These are phyloP conservation scores for Drosophila littoralis DNA, from an alignment of 1,140 invertebrate species.

Conservation along the genomic window DNA sequence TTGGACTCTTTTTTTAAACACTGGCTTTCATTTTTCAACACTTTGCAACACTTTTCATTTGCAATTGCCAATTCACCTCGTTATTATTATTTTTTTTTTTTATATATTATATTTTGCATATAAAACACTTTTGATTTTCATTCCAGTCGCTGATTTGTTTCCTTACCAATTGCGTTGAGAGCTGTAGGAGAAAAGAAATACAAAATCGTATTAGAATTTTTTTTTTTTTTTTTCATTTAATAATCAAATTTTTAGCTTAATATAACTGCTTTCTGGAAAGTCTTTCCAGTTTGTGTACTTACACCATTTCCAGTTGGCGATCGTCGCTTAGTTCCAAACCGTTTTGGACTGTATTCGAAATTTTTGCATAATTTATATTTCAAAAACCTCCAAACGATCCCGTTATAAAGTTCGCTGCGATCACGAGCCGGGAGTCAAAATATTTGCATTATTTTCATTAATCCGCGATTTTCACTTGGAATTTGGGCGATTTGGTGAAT, in stretches of 20 bases:
- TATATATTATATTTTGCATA: slow-evolving; percentile 9
- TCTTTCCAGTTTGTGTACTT: slow-evolving; percentile 37
- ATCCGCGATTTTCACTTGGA: slow-evolving; percentile 26
- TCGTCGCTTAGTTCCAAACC: slow-evolving; percentile 47
- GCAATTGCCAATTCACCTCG: slow-evolving; percentile 18
- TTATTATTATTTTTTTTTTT: slow-evolving; percentile 17
- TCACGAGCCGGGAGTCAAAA: slow-evolving; percentile 50
- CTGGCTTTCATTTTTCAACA: slow-evolving; percentile 30
- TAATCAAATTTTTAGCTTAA: no score
- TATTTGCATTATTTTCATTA: slow-evolving; percentile 19
- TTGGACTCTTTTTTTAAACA: slow-evolving; percentile 19
- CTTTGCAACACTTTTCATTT: slow-evolving; percentile 33
- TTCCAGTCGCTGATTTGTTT: slow-evolving; percentile 41
- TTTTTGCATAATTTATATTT: slow-evolving; percentile 56
- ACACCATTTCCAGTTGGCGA: slow-evolving; percentile 60
- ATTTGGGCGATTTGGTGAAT: slow-evolving; percentile 53
- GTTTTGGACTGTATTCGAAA: slow-evolving; percentile 71
- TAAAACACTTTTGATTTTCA: neutral
- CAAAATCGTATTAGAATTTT: neutral
- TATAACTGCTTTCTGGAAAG: neutral
- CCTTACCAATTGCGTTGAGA: slow-evolving; percentile 69
- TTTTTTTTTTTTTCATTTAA: neutral
- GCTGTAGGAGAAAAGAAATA: slow-evolving; percentile 49
- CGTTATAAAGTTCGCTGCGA: slow-evolving; percentile 52
- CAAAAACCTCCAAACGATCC: slow-evolving; percentile 55